Evolutionary conservation across 1,140 invertebrate species (phyloP), one percentile per base, ranked within the genome.

Genomic region (Sogatella furcifera): DNA sequence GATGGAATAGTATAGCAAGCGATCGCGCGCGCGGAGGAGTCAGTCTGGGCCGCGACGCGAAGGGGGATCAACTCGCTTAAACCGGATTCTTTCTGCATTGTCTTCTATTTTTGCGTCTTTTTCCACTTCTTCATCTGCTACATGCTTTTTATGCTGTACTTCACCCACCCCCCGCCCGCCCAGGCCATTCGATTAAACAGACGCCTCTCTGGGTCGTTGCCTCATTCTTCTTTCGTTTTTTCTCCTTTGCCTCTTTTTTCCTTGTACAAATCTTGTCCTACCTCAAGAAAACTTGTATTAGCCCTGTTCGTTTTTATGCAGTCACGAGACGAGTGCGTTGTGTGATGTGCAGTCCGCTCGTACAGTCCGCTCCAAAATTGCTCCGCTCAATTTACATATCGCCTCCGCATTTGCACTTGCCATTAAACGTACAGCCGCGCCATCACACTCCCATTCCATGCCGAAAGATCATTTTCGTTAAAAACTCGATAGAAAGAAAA

Each of bases 201-300:
- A 38, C 34, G 34, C 34, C 34, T 38, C 41, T 49, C 59, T 55
- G 71, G 68, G 74, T 74, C 74, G 73, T 74, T 74, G 70, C 69
- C 69, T 65, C 61, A 65, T 73, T 72, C 72, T 70, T 72, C 67
- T 63, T 61, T 66, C 63, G 61, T 60, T 62, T 64, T 62, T 52
- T 58, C 41, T 67, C 65, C 66, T 57, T 61, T 64, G 44, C 61
- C 44, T 43, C 63, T 53, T 53, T 60, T 60, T 60, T 60, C 55
- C 59, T 60, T 60, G 59, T 60, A 43, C 52, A 60, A 55, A 60
- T 42, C 59, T 60, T 60, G 59, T 60, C 59, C 59, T 60, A 60
- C 59, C 59, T 49, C 59, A 60, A 60, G 59, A 34, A 55, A 46
- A 52, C 59, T 60, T 60, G 59, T 60, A 60, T 60, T 60, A 60